These are phyloP conservation scores for Heteromyza rotundicornis DNA, from an alignment of 2,888 invertebrate species.

Conservation along the genomic window DNA sequence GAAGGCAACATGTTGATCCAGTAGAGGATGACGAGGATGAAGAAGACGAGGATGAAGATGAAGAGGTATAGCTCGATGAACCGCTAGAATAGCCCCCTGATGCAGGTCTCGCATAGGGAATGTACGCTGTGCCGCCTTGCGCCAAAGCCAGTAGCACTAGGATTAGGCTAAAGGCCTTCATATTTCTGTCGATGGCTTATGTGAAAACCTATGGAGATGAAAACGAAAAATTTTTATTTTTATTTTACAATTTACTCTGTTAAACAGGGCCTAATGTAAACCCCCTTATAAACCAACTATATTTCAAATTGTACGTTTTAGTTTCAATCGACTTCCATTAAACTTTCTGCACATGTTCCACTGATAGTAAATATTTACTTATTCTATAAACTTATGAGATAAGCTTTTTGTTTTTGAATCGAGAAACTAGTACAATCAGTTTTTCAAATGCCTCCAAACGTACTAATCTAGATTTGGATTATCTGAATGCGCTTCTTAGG, in stretches of 20 bases:
- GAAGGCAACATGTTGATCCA: slow-evolving; percentile 29
- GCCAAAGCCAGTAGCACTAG: slow-evolving; percentile 43
- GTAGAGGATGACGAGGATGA: slow-evolving; percentile 20
- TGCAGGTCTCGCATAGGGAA: slow-evolving; percentile 28
- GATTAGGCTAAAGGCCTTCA: slow-evolving; percentile 38
- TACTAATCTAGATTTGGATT: neutral
- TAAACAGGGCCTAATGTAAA: no score
- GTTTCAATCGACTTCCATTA: neutral
- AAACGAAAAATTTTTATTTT: no score
- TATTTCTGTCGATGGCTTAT: neutral
- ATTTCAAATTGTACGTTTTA: no score
- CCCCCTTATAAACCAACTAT: no score
- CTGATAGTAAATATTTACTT: neutral
- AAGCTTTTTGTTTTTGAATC: slow-evolving; percentile 7
- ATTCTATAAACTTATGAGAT: neutral
- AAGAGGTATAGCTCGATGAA: slow-evolving; percentile 36
- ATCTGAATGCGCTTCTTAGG: slow-evolving; percentile 1
- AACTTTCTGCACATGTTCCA: neutral
- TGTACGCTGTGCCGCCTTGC: slow-evolving; percentile 37
- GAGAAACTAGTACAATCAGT: slow-evolving; percentile 16
- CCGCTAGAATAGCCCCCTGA: slow-evolving; percentile 6
- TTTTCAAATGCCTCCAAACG: neutral
- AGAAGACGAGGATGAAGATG: slow-evolving; percentile 35
- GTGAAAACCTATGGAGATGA: neutral
- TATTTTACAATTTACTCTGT: no score